A percentile compares a stretch with the other conserved stretches of the same genome.
Evolutionary conservation across 1,140 invertebrate genomes (phyloP).

Genomic region (Theocolax elegans): DNA sequence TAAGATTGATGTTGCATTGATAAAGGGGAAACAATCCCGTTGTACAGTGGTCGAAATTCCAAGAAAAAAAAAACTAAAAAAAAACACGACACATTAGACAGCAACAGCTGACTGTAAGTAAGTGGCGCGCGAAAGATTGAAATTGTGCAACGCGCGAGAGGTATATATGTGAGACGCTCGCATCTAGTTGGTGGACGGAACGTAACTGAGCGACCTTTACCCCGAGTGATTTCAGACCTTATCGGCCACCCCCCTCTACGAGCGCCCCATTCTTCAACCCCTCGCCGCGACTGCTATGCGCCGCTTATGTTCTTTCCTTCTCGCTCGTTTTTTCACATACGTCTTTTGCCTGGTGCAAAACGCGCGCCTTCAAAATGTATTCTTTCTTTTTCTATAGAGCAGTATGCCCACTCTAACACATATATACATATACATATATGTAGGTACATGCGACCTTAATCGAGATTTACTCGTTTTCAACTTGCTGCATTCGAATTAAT

Average conservation of each 20-base stretch:
- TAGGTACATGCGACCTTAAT: too few species aligned
- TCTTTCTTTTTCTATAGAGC: too few species aligned
- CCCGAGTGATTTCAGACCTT: conserved; percentile 62
- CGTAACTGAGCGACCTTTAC: conserved; percentile 62
- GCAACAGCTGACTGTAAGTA: background rate
- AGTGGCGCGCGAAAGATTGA: too few species aligned
- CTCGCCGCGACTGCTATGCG: too few species aligned
- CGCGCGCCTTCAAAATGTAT: too few species aligned
- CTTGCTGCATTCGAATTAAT: too few species aligned
- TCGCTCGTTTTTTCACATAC: background rate
- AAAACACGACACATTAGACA: background rate
- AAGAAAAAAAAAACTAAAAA: background rate
- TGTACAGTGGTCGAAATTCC: too few species aligned
- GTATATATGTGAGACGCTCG: background rate
- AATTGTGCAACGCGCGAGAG: background rate
- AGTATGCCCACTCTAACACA: too few species aligned
- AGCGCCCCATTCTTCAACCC: conserved; percentile 30
- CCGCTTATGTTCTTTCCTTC: conserved; percentile 30
- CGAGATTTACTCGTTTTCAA: conserved; percentile 3
- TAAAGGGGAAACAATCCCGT: too few species aligned
- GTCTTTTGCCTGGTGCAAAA: too few species aligned
- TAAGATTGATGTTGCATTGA: too few species aligned
- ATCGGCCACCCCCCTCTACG: conserved; percentile 45
- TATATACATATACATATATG: too few species aligned
- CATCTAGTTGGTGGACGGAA: conserved; percentile 50